Evolutionary conservation across 2,888 invertebrate genomes (phyloP), one percentile per base, ranked within the genome.

Genomic region (Mythimna vitellina): DNA sequence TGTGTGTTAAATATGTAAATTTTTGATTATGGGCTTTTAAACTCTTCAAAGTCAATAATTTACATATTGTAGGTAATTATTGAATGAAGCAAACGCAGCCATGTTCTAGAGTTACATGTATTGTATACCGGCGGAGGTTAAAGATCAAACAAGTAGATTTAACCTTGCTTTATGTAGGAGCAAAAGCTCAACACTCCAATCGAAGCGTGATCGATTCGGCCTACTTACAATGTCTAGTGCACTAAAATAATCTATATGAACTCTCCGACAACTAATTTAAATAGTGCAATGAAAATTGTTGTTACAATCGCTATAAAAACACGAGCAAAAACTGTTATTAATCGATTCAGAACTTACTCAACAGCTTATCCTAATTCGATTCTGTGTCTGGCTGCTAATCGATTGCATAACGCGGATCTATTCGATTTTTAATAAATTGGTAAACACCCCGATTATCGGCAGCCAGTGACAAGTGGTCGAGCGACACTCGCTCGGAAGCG

Each of bases 181-280:
- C 87, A 83, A 87, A 86, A 78, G 86, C 86, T 87, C 83, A 81
- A 76, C 73, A 81, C 81, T 78, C 68, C 82, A 85, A 81, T 86
- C 84, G 82, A 83, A 85, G 78, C 89, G 85, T 91, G 91, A 93
- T 93, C 89, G 86, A 90, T 91, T 91, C 84, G 93, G 82, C 91
- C 92, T 89, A 93, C 89, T 91, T 92, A 84, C 81, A 86, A 81
- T 84, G 86, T 82, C 80, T 82, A 85, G 76, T 84, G 71, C 83
- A 77, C 73, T 60, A 72, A 65, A 80, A 77, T 51, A 76, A 67
- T 69, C 66, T 79, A 14, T 57, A 56, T 35, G 63, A 74, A 57
- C 42, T 63, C 64, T 57, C 38, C 32, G 42, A 64, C 60, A 46
- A 63, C 53, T 81, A 53, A 65, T 79, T 82, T 65, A 61, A 79